A percentile compares a stretch with the other conserved stretches of the same genome.
phyloP scores from a whole-genome alignment of 2,797 vertebrate species.

The Chaetophractus vellerosus region DNA sequence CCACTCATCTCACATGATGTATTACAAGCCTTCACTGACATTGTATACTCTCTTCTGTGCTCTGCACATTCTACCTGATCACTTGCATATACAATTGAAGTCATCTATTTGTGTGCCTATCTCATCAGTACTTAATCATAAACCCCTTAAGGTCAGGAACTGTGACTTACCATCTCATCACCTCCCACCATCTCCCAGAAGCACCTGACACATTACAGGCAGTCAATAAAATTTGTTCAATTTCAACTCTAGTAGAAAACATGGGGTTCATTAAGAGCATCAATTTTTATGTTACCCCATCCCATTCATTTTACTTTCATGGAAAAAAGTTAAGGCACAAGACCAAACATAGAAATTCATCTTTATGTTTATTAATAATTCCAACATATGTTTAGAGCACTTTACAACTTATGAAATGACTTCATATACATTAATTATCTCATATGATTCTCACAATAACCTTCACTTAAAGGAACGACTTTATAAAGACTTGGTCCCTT shows the following conservation, averaged over 20 bases:
- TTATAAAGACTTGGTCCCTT: constrained; percentile 23
- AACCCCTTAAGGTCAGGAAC: neutral
- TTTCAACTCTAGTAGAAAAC: neutral
- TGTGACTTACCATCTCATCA: neutral
- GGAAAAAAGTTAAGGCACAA: constrained; percentile 36
- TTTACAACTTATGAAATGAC: constrained; percentile 12
- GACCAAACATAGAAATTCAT: constrained; percentile 18
- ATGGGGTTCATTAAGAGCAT: neutral
- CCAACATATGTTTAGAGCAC: neutral
- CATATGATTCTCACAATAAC: constrained; percentile 1
- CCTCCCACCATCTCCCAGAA: neutral
- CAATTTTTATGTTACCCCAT: neutral
- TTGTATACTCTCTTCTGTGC: neutral
- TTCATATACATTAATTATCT: constrained; percentile 4
- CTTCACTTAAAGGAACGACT: constrained; percentile 22
- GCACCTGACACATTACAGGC: neutral
- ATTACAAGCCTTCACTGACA: neutral
- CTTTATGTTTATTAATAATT: constrained; percentile 60
- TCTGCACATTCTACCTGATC: neutral
- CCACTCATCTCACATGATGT: neutral
- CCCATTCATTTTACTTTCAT: neutral
- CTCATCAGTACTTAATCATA: neutral
- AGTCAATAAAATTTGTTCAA: neutral
- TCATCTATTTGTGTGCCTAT: neutral
- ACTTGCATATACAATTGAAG: neutral